A percentile compares a stretch with the other conserved stretches of the same genome.
phyloP scores from a whole-genome alignment of 2,113 vertebrate species.

The Genyomyrus donnyi region DNA sequence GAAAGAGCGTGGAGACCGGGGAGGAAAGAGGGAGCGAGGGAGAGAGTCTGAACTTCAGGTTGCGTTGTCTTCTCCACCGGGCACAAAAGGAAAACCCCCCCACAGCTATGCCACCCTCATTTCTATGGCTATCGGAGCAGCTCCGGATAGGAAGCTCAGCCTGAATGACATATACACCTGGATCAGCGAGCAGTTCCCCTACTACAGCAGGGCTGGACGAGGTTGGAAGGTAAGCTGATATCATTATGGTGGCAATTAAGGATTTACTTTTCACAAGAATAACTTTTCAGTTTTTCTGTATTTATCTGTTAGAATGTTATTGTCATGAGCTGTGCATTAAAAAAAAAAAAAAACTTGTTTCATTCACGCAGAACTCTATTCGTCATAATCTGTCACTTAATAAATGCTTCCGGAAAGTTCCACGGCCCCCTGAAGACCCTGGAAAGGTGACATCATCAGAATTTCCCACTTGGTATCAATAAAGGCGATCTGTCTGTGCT shows the following conservation, averaged over 20 bases:
- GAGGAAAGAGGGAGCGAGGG: conserved; percentile 66
- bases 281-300: not conserved
- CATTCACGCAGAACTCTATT: conserved; percentile 80
- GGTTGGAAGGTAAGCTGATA: conserved; percentile 82
- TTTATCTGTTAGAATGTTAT: not conserved
- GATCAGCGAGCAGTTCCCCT: conserved; percentile 92
- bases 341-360: not conserved
- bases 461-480: not conserved
- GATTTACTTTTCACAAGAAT: not conserved
- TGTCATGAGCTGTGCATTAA: not conserved
- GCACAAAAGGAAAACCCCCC: conserved; percentile 83
- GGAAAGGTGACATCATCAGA: conserved; percentile 74
- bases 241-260: not conserved
- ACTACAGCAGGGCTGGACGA: conserved; percentile 84
- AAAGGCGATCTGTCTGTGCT: not conserved
- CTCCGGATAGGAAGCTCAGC: conserved; percentile 86
- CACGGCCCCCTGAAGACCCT: conserved; percentile 86
- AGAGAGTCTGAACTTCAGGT: conserved; percentile 58
- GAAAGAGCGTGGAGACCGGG: conserved; percentile 72
- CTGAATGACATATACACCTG: conserved; percentile 96
- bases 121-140: conserved; percentile 86
- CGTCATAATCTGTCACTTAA: conserved; percentile 94
- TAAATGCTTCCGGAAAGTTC: conserved; percentile 96
- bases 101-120: conserved; percentile 96
- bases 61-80: conserved; percentile 58